Evolutionary conservation across 2,888 invertebrate genomes (phyloP).

Genomic region (Pemphredon lugubris): DNA sequence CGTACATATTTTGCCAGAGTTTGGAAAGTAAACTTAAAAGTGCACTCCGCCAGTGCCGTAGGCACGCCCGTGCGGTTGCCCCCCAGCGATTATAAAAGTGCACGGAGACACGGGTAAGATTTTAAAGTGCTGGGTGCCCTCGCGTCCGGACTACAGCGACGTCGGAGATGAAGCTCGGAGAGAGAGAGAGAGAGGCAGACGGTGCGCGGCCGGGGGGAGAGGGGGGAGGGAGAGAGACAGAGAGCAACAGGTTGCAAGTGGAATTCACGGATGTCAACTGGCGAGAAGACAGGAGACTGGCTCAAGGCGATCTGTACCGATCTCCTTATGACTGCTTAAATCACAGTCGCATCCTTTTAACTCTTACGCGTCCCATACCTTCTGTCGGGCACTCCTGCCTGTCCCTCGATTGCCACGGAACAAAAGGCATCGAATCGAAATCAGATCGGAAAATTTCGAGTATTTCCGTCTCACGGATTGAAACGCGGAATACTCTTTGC

Average conservation of each 20-base stretch:
- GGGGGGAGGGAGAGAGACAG: conserved; percentile 66
- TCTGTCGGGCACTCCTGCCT: not conserved
- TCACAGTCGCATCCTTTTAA: conserved; percentile 33
- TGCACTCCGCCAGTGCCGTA: conserved; percentile 21
- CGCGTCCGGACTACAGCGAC: conserved; percentile 46
- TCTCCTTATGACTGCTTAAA: conserved; percentile 56
- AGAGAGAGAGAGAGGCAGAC: conserved; percentile 47
- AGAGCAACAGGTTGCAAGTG: conserved; percentile 80
- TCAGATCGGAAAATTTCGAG: conserved; percentile 15
- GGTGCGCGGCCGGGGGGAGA: conserved; percentile 55
- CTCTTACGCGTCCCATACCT: not conserved
- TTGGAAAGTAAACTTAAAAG: conserved; percentile 37
- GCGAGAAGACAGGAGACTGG: conserved; percentile 56
- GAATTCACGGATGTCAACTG: conserved; percentile 77
- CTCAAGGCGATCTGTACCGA: conserved; percentile 51
- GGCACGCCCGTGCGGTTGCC: conserved; percentile 24
- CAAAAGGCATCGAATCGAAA: not conserved
- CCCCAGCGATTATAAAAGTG: conserved; percentile 53
- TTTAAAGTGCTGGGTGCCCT: conserved; percentile 62
- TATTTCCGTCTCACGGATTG: not conserved
- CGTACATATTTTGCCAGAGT: conserved; percentile 10
- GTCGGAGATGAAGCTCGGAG: conserved; percentile 39
- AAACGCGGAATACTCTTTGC: not conserved
- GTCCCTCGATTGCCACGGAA: not conserved
- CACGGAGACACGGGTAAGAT: conserved; percentile 36